A percentile compares a stretch with the other conserved stretches of the same genome.
Evolutionary conservation across 2,797 vertebrate genomes (phyloP).

Genomic region (Cyclura pinguis): DNA sequence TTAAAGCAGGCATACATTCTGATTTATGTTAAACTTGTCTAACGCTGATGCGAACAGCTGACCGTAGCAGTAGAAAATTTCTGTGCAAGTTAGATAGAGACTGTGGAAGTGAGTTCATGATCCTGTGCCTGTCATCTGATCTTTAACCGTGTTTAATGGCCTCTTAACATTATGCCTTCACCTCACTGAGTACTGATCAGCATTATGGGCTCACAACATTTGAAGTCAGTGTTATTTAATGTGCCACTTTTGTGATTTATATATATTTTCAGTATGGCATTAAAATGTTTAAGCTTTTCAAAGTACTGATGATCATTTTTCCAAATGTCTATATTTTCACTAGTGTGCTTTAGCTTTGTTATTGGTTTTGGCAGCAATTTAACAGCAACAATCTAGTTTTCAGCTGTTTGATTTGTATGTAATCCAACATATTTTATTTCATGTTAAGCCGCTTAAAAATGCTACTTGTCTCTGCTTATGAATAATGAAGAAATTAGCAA

Average conservation of each 20-base stretch:
- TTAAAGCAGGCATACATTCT: background rate
- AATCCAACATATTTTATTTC: conserved; percentile 29
- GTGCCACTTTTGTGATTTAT: background rate
- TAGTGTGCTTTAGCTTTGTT: background rate
- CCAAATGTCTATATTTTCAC: conserved; percentile 23
- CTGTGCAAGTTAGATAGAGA: background rate
- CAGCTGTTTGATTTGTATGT: conserved; percentile 24
- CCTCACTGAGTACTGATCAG: background rate
- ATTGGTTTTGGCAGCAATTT: conserved; percentile 17
- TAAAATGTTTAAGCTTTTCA: conserved; percentile 18
- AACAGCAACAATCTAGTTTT: conserved; percentile 34
- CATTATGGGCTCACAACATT: background rate
- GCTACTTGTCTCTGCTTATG: background rate
- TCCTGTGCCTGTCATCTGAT: background rate
- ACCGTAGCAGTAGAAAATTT: background rate
- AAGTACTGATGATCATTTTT: conserved; percentile 16
- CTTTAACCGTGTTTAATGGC: background rate
- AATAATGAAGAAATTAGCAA: background rate
- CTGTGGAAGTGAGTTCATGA: background rate
- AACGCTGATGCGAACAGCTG: background rate
- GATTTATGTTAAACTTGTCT: background rate
- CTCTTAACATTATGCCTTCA: background rate
- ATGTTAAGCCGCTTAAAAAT: conserved; percentile 12
- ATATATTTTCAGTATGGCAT: conserved; percentile 3
- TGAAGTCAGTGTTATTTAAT: background rate